Conservation (phyloP, 2,113 vertebrate genomes). For the Rana temporaria region DNA sequence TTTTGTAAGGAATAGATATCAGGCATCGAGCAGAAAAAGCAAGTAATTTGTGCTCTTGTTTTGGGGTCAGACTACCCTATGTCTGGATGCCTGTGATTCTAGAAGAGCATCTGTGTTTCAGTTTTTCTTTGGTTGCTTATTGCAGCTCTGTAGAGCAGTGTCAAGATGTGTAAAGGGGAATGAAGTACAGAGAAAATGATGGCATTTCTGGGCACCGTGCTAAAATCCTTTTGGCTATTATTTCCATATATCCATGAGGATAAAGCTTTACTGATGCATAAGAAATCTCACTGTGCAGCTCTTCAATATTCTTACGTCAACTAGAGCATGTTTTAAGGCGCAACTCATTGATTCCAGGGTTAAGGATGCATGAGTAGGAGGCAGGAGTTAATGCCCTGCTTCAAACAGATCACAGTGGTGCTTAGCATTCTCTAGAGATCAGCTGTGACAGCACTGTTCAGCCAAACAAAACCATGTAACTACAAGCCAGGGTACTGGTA, state of each 20-base stretch:
- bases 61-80: conserved; percentile 26
- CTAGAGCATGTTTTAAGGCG: conserved; percentile 21
- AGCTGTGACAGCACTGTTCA: conserved; percentile 13
- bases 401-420: conserved; percentile 13
- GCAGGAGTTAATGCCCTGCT: conserved; percentile 1
- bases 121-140: background rate
- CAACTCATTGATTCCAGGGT: conserved; percentile 5
- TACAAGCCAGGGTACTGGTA: background rate
- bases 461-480: background rate
- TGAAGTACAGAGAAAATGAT: background rate
- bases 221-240: too few relatives aligned
- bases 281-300: conserved; percentile 3
- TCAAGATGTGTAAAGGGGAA: background rate
- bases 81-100: background rate
- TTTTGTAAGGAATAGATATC: conserved; percentile 48
- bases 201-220: background rate
- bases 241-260: background rate
- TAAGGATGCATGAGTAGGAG: conserved; percentile 23
- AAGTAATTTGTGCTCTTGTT: conserved; percentile 44
- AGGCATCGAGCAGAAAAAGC: conserved; percentile 17
- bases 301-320: conserved; percentile 35
- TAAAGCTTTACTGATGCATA: conserved; percentile 11
- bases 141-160: background rate
- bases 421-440: conserved; percentile 24
- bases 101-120: background rate